Base-by-base conservation (phyloP, 1,140 invertebrate genomes). In the Globodera ellingtonae region DNA sequence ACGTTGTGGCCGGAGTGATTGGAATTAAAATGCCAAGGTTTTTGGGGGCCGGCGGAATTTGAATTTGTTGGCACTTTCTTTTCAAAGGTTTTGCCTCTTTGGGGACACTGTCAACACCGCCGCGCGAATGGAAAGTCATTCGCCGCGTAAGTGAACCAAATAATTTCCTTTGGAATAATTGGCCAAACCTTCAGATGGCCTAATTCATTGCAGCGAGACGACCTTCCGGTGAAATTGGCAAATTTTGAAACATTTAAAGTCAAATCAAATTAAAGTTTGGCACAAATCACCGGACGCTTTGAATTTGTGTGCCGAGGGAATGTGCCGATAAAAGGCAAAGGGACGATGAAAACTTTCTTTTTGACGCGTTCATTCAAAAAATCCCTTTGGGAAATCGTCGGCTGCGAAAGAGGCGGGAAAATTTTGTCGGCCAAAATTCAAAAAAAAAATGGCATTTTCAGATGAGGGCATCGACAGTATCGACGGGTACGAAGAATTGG, bases 71-170 rank as follows among this genome's bases (percentile, higher is more conserved):
- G 13, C 66, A 52, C 18, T 72, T 69, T 69, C 8, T 6, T 56
- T 78, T 65, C 44, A 50, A 65, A 90, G 94, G 35, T 92, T 91
- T 80, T 92, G 91, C 83, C 88, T 92, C 35, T 92, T 92, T 93
- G 95, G 95, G 0, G 95, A 96, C 88, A 95, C 94, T 3, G 91
- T 91, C 0, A 91, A 91, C 81, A 91, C 90, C 21, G 90, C 91
- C 0, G 80, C 84, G 8, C 71, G 88, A 59, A 89, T 89, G 88
- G 87, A 89, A 76, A 84, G 82, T 69, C 87, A 89, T 78, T 86
- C 83, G 47, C 87, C 86, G n/a, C 59, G 65, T 81, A 18, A 84
- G 87, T 24, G 35, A 35, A 62, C 0, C 10, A 18, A 44, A 10
- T 6, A 46, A 56, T 44, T 77, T 6, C 18, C 8, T 50, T 62